These are phyloP conservation scores for Whitmania pigra DNA, from an alignment of 1,140 invertebrate genomes.

Conservation along the genomic window DNA sequence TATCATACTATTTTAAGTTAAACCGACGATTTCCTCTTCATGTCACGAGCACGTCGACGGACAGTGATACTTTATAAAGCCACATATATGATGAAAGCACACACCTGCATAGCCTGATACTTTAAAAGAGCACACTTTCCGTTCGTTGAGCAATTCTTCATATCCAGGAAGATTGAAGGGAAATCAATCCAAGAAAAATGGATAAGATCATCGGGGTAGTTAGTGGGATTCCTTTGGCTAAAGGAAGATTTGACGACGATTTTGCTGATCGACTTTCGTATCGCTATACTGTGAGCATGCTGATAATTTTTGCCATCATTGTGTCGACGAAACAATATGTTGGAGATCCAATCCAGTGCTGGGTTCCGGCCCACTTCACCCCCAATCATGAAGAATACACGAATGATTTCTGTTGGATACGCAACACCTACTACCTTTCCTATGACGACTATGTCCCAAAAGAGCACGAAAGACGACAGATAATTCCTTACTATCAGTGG, in stretches of 20 bases:
- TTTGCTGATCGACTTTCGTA: conserved; percentile 40
- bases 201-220: conserved; percentile 13
- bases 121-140: too few relatives aligned
- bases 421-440: conserved; percentile 44
- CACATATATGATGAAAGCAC: too few relatives aligned
- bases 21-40: too few relatives aligned
- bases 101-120: too few relatives aligned
- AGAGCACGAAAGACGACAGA: conserved; percentile 31
- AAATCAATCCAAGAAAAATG: neutral
- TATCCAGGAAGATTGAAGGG: too few relatives aligned
- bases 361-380: conserved; percentile 44
- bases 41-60: too few relatives aligned
- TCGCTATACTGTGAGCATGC: conserved; percentile 42
- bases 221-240: neutral
- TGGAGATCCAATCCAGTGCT: conserved; percentile 46
- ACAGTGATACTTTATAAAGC: too few relatives aligned
- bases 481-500: conserved; percentile 48
- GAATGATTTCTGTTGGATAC: conserved; percentile 41
- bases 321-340: conserved; percentile 48
- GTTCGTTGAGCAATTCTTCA: too few relatives aligned
- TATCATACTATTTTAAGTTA: too few relatives aligned
- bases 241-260: conserved; percentile 35
- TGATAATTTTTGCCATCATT: conserved; percentile 46
- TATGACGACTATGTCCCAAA: conserved; percentile 35
- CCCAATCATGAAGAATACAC: conserved; percentile 43